These are phyloP conservation scores for Monopis laevigella DNA, from an alignment of 2,888 invertebrate genomes.

Conservation along the genomic window DNA sequence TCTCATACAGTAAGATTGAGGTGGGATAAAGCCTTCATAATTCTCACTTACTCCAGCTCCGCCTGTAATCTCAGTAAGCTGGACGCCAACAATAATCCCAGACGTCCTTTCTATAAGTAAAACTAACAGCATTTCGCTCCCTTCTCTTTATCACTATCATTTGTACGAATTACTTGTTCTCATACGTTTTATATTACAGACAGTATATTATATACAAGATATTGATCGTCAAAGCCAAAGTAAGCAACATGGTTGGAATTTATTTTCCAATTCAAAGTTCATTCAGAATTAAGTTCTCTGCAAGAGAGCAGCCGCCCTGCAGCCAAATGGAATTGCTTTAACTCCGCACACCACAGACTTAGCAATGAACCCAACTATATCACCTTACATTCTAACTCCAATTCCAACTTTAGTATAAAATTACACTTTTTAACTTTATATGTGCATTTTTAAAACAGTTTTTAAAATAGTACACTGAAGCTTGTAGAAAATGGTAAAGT, in stretches of 20 bases:
- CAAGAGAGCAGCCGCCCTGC: slow-evolving; percentile 31
- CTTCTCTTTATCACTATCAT: neutral
- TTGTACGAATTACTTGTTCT: neutral
- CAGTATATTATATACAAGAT: slow-evolving; percentile 8
- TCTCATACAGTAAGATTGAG: slow-evolving; percentile 61
- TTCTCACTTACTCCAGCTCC: slow-evolving; percentile 52
- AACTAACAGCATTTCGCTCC: slow-evolving; percentile 11
- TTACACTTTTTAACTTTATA: neutral
- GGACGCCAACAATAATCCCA: slow-evolving; percentile 50
- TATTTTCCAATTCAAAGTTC: slow-evolving; percentile 49
- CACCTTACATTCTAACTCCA: slow-evolving; percentile 4
- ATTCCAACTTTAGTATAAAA: neutral
- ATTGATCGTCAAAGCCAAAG: slow-evolving; percentile 26
- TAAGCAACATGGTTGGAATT: slow-evolving; percentile 38
- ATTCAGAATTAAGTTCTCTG: slow-evolving; percentile 43
- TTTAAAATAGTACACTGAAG: neutral
- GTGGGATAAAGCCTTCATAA: slow-evolving; percentile 57
- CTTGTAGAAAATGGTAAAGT: neutral
- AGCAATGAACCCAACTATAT: slow-evolving; percentile 19
- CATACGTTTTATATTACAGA: neutral
- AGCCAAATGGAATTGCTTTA: slow-evolving; percentile 47
- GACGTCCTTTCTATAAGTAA: slow-evolving; percentile 34
- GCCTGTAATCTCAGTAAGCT: slow-evolving; percentile 47
- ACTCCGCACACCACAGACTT: slow-evolving; percentile 33
- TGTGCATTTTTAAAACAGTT: no score